Evolutionary conservation across 2,113 vertebrate species (phyloP), one percentile per base, ranked within the genome.

Genomic region (Boulengeromyrus knoepffleri): DNA sequence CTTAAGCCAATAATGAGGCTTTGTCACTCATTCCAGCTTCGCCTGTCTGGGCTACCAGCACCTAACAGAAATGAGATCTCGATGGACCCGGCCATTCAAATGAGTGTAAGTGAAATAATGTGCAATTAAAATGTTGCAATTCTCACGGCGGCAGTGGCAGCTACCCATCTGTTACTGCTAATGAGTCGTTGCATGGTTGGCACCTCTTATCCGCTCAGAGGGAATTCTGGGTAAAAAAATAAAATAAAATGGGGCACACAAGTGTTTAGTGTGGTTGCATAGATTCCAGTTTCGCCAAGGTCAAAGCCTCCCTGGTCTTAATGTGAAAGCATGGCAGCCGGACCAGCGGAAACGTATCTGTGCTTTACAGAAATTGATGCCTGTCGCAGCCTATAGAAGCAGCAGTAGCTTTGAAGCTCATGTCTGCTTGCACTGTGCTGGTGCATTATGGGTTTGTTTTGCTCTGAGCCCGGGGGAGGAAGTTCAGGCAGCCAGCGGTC

Each of bases 111-210:
- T 86, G 85, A 86, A 87, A 87, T 87, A 87, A 53, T 31, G 50
- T 36, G 50, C 85, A 87, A 87, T 87, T 87, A 87, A 87, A 87
- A 87, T 49, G 85, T 53, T 56, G 85, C 85, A 56, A 53, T 87
- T 87, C 85, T 87, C 85, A 53, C 3, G 31, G 17, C 17, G 5
- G 27, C 36, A 27, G 47, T 87, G 85, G 85, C 85, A 53, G 85
- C 50, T 87, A 87, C 85, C 85, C 85, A 87, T 87, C 85, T 87
- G 85, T 87, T 87, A 87, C 27, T 24, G 85, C 50, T 87, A 87
- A 87, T 56, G 85, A 87, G 49, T 87, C 27, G 31, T 36, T 15
- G 31, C 85, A 56, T 27, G 47, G 50, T 10, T 87, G 85, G 50
- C 36, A 53, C 85, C 50, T 53, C 31, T 36, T 87, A 24, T 17